phyloP scores from a whole-genome alignment of 1,140 invertebrate genomes.

The Drosophila pseudoobscura region DNA sequence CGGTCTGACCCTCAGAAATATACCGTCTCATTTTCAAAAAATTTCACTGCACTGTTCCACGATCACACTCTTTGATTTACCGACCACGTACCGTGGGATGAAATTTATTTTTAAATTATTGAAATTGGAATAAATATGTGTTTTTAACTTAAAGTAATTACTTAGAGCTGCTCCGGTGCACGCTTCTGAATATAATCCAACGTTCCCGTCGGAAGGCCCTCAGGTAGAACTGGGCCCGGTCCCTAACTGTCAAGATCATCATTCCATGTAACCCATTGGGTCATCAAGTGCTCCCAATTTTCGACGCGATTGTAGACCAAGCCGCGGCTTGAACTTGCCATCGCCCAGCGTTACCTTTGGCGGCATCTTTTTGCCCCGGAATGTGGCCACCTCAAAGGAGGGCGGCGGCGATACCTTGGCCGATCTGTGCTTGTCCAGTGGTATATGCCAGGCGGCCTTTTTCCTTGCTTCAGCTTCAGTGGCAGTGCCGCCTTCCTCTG shows the following conservation, averaged over 20 bases:
- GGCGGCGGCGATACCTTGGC: conserved; percentile 60
- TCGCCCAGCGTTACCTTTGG: conserved; percentile 50
- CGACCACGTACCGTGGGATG: too few species aligned
- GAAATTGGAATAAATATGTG: too few species aligned
- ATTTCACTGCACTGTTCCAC: too few species aligned
- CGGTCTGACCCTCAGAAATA: too few species aligned
- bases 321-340: conserved; percentile 60
- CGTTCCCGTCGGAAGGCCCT: too few species aligned
- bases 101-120: too few species aligned
- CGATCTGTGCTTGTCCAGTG: conserved; percentile 14
- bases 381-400: conserved; percentile 63
- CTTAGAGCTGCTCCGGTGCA: too few species aligned
- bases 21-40: too few species aligned
- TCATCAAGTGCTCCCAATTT: conserved; percentile 29
- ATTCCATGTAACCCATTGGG: conserved; percentile 55
- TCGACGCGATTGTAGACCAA: conserved; percentile 34
- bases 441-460: conserved; percentile 47
- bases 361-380: conserved; percentile 53
- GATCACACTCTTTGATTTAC: too few species aligned
- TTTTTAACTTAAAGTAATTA: too few species aligned
- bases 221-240: too few species aligned
- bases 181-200: too few species aligned
- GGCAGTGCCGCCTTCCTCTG: background rate
- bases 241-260: background rate
- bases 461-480: background rate